Percentiles rank a stretch among this genome's conserved stretches.
Conservation (phyloP, 2,113 vertebrate genomes). For the Brachypodius melanocephalos region DNA sequence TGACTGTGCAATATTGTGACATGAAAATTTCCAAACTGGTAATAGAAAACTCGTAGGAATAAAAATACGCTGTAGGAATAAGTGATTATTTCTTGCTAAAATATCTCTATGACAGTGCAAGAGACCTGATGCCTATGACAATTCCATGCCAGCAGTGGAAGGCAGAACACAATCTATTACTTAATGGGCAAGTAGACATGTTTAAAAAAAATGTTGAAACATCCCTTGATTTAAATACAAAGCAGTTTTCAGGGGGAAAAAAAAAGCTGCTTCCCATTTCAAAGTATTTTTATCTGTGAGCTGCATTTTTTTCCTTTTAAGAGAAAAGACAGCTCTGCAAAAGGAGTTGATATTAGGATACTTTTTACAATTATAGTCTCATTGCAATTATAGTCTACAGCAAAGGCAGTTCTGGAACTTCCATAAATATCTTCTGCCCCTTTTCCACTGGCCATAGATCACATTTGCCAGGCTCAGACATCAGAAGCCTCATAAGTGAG, state of each 20-base stretch:
- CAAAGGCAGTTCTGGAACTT: constrained; percentile 24
- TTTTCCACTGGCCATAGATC: constrained; percentile 50
- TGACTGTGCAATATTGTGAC: not conserved
- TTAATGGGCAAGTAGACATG: not conserved
- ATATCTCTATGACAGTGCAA: not conserved
- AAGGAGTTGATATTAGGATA: not conserved
- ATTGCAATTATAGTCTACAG: constrained; percentile 1
- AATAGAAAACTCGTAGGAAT: not conserved
- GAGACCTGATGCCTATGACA: not conserved
- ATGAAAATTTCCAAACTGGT: not conserved
- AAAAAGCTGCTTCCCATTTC: not conserved
- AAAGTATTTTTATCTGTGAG: not conserved
- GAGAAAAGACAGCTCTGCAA: not conserved
- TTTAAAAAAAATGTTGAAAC: not conserved
- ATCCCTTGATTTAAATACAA: not conserved
- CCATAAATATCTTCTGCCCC: constrained; percentile 41
- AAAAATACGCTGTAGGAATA: not conserved
- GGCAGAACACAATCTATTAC: not conserved
- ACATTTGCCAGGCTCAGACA: constrained; percentile 48
- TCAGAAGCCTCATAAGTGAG: constrained; percentile 45
- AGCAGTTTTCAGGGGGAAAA: not conserved
- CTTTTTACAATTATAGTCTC: not conserved
- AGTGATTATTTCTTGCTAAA: not conserved
- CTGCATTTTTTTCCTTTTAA: not conserved
- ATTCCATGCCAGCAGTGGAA: not conserved